phyloP scores from a whole-genome alignment of 2,113 vertebrate genomes.

The human region DNA sequence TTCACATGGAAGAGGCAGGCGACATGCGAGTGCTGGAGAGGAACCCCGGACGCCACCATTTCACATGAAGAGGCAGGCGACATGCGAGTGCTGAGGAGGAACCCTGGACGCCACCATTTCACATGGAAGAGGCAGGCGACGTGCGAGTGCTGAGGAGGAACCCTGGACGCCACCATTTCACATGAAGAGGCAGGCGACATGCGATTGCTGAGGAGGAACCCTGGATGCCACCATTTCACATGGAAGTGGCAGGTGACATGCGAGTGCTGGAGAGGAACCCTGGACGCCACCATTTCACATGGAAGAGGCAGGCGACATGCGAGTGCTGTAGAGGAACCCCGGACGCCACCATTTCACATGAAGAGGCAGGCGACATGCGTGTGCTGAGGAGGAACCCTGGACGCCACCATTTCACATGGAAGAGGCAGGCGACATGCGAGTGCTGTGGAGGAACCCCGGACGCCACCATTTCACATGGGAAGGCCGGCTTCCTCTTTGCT shows the following conservation, averaged over 20 bases:
- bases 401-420: too few relatives aligned
- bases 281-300: too few relatives aligned
- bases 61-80: fast-evolving
- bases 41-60: neutral
- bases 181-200: fast-evolving
- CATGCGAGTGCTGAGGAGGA: too few relatives aligned
- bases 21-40: neutral
- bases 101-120: fast-evolving
- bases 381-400: too few relatives aligned
- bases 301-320: fast-evolving
- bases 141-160: neutral
- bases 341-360: too few relatives aligned
- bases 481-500: neutral
- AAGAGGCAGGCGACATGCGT: fast-evolving
- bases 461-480: fast-evolving
- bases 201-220: too few relatives aligned
- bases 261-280: neutral
- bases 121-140: too few relatives aligned
- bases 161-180: too few relatives aligned
- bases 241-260: fast-evolving
- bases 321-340: too few relatives aligned
- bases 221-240: fast-evolving
- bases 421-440: neutral
- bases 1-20: too few relatives aligned
- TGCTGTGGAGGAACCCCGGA: neutral